Evolutionary conservation across 30 jellyfish, hydroid and myxozoan genomes (phyloP), one percentile per base, ranked within the genome.

Genomic region (Aurelia coerulea): DNA sequence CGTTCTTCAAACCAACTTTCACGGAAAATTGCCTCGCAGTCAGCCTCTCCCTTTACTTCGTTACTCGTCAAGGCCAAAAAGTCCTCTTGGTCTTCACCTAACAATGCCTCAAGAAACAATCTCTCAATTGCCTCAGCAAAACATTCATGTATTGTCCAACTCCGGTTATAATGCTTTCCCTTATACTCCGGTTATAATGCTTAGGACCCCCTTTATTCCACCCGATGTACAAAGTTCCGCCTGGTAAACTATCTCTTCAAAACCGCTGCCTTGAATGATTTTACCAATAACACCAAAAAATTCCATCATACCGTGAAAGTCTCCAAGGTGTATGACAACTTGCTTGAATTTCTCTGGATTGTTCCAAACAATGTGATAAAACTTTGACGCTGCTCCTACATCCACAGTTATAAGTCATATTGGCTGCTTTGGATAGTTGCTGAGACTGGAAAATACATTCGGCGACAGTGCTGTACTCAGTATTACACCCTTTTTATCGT

Each of bases 161-260:
- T 35, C 62, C 88, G 23, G 72, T 80, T 80, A 88, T 80, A 63
- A 37, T 80, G 90, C 41, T 60, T 50, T 29, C 90, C 90, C 14
- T 12, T 37, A 9, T 56, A 11, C 29, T 54, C 16, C 13, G 66
- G 66, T 54, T 54, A 17, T 54, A 11, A 54, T 54, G 13, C 29
- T 23, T 23, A 23, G 29, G 0, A 65, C 62, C 37, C 90, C 73
- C 31, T 52, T 32, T 50, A 80, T 53, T 18, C 90, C 19, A 29
- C 88, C 86, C 6, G 88, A 78, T 31, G 88, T 56, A 64, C 88
- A 78, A 34, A 78, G 32, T 39, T 51, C 88, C 8, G 82, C 65
- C 68, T 78, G 88, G 51, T 29, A 78, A 10, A 78, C 64, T 10
- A 78, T 64, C 33, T 78, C 88, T 78, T 78, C 88, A 78, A 78